phyloP scores from a whole-genome alignment of 2,888 invertebrate species.

The Disparrhopalites patrizii region DNA sequence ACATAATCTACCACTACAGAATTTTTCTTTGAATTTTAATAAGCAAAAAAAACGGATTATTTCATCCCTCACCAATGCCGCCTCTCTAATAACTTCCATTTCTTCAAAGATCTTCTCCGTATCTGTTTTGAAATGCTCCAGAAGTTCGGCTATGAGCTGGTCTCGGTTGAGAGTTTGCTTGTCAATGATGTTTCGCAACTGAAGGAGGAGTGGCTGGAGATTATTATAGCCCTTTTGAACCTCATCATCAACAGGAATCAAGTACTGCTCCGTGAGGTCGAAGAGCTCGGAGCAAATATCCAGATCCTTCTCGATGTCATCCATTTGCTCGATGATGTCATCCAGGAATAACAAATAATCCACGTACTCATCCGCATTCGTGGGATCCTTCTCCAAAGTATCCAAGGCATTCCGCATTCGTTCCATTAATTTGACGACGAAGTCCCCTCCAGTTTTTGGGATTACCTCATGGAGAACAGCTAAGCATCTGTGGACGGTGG shows the following conservation, averaged over 20 bases:
- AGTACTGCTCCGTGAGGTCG: slow-evolving; percentile 75
- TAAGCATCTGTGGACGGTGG: slow-evolving; percentile 67
- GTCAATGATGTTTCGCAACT: slow-evolving; percentile 66
- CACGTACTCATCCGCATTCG: slow-evolving; percentile 68
- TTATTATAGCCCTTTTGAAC: slow-evolving; percentile 53
- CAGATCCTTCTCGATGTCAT: slow-evolving; percentile 65
- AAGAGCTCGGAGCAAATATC: slow-evolving; percentile 79
- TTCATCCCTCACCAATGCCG: slow-evolving; percentile 63
- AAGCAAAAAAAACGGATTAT: too few relatives aligned
- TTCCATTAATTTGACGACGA: slow-evolving; percentile 52
- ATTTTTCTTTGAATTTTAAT: background rate
- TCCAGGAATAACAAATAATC: slow-evolving; percentile 68
- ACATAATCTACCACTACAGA: background rate
- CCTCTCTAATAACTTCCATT: slow-evolving; percentile 67
- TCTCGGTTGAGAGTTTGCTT: slow-evolving; percentile 65
- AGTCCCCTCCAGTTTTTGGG: slow-evolving; percentile 52
- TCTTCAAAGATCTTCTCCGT: slow-evolving; percentile 68
- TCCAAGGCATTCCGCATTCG: slow-evolving; percentile 63
- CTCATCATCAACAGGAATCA: slow-evolving; percentile 67
- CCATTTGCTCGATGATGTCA: slow-evolving; percentile 62
- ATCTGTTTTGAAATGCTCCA: slow-evolving; percentile 70
- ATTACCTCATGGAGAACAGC: slow-evolving; percentile 62
- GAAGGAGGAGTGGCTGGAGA: slow-evolving; percentile 51
- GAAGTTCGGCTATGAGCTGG: slow-evolving; percentile 66
- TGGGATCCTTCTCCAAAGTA: slow-evolving; percentile 64